Evolutionary conservation across 2,797 vertebrate genomes (phyloP), one percentile per base, ranked within the genome.

Genomic region (Manis crassicaudata): DNA sequence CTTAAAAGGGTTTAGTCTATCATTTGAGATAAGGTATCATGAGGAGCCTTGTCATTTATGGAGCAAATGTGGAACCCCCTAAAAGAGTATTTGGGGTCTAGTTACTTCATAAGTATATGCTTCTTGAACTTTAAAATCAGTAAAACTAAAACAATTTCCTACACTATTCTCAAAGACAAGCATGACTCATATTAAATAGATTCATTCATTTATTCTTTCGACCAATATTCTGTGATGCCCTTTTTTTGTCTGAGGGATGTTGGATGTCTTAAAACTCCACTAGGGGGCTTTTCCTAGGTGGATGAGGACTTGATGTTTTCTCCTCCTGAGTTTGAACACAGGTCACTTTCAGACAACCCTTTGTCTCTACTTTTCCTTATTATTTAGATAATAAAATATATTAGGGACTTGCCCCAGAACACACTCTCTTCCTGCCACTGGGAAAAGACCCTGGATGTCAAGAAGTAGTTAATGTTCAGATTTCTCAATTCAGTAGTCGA

Each of bases 111-210:
- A 89, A 83, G 18, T 68, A 58, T 75, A 37, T 12, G 21, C 35
- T 86, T 94, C 58, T 86, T 92, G 80, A 93, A 76, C 43, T 93
- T 92, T 83, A 82, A 88, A 89, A 93, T 83, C 68, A 83, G 32
- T 67, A 73, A 79, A 86, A 68, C 27, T 7, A 50, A 96, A 86
- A 86, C 79, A 46, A 81, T 80, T 79, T 73, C 46, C 63, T 46
- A 62, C 27, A 67, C 23, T 68, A n/a, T 91, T 95, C 68, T 92
- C 52, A 87, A 90, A 96, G 72, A 63, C 60, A 88, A 76, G 18
- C 40, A 88, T 93, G 35, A 67, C 37, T 37, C 40, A 2, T 65
- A n/a, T 75, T 82, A 88, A 96, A 80, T 54, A 90, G 40, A 35
- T 52, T 43, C 6, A 32, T 80, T 63, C 76, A 87, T 79, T 60